Base-by-base conservation (phyloP, 2,797 vertebrate species). In the Hipposideros larvatus region DNA sequence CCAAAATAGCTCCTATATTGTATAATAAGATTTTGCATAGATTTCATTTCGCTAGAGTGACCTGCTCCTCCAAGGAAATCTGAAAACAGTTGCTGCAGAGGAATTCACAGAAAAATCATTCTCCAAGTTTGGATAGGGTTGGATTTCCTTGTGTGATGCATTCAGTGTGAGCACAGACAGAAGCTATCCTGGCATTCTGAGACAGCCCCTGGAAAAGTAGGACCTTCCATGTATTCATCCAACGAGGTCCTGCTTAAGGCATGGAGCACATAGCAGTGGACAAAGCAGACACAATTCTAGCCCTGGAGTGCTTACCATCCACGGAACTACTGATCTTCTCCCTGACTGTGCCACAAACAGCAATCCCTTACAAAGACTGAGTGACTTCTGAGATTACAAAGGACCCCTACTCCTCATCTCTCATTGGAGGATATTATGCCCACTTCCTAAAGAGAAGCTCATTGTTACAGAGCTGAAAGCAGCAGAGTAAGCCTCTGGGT, bases 211-310 rank as follows among this genome's bases (percentile, higher is more conserved):
- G 19, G 14, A 10, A 66, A 80, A 66, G 22, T 1, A 57, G 16
- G 22, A 21, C n/a, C 37, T 88, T 77, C 51, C 37, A 48, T 51
- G 13, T 37, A 61, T 51, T 43, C 28, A 85, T 24, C 2, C 21
- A 93, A 16, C 11, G 16, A 53, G 77, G 15, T 19, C 13, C 4
- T 16, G 2, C 18, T 37, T 3, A 11, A 1, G 15, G 7, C 34
- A 37, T 0, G 2, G 46, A 34, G 26, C 21, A 2, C 26, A 26
- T 0, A 82, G 43, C 31, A 11, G 5, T 0, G 57, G 55, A 37
- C 0, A 74, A 71, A 59, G 13, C 1, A 16, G 18, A 57, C n/a
- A 24, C 66, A 65, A 2, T 1, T 16, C 75, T 7, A 4, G 15
- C 4, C 55, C 51, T 26, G 28, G 21, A n/a, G 53, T 5, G 26